A percentile compares a stretch with the other conserved stretches of the same genome.
phyloP scores from a whole-genome alignment of 2,797 vertebrate genomes.

The Channa striata region DNA sequence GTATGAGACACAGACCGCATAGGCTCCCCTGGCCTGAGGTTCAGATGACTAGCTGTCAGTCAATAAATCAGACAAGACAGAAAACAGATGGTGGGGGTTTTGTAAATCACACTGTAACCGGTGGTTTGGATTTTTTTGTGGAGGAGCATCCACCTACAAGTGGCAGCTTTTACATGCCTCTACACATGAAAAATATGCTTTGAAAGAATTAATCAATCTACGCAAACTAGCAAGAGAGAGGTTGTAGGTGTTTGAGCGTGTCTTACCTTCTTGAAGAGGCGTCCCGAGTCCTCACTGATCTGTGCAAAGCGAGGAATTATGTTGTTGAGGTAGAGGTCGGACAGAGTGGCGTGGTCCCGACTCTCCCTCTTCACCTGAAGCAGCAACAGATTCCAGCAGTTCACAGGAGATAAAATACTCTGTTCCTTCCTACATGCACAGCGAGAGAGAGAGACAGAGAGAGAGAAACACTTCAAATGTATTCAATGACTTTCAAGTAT shows the following conservation, averaged over 20 bases:
- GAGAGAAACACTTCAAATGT: too few species aligned
- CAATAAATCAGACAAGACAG: constrained; percentile 57
- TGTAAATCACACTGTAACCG: background rate
- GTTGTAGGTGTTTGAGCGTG: background rate
- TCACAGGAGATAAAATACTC: constrained; percentile 94
- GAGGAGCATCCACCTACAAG: background rate
- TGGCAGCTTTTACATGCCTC: background rate
- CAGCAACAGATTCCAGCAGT: constrained; percentile 97
- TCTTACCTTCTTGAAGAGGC: constrained; percentile 87
- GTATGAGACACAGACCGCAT: constrained; percentile 40
- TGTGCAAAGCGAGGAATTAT: constrained; percentile 98
- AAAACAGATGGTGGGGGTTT: constrained; percentile 54
- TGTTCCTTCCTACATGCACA: constrained; percentile 90
- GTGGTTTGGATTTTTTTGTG: background rate
- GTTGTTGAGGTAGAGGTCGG: constrained; percentile 99
- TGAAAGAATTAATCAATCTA: background rate
- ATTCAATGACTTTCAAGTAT: constrained; percentile 3
- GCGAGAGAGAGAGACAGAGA: background rate
- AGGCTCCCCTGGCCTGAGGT: constrained; percentile 36
- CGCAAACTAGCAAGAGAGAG: too few species aligned
- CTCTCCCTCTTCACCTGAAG: constrained; percentile 98
- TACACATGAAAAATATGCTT: background rate
- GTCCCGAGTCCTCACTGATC: constrained; percentile 97
- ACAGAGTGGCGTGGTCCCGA: constrained; percentile 96
- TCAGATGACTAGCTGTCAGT: constrained; percentile 38